Base-by-base conservation (phyloP, 2,113 vertebrate species). In the Cebidichthys violaceus region DNA sequence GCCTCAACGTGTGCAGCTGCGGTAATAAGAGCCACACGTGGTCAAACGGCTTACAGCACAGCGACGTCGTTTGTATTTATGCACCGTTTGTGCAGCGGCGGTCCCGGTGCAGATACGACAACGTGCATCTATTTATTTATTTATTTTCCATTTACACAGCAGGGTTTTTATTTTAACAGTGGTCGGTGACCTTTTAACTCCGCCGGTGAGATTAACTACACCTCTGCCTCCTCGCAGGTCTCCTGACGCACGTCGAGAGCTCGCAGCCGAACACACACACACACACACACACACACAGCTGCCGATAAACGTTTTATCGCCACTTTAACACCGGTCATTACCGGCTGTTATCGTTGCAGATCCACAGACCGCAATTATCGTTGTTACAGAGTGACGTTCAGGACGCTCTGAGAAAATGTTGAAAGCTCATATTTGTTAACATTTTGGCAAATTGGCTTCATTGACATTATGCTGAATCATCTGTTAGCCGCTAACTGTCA, bases 131-230 rank as follows among this genome's bases (percentile, higher is more conserved):
- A 7, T 39, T n/a, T 54, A 1, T 41, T 31, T 1, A 14, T 45
- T 45, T 15, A n/a, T 13, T 11, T 1, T 61, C 29, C 18, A 1
- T 31, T 18, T 0, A 31, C 17, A 17, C 55, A 15, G 37, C 39
- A 43, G 37, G 54, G 22, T 27, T 43, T 13, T 3, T 9, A 39
- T 22, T 35, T 31, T 0, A 24, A 29, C n/a, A 13, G 37, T 18
- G 22, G 70, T n/a, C 55, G 17, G 71, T 22, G 71, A 43, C 57
- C 29, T 73, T 73, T 75, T 64, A 24, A 35, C 59, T 37, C 59
- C 60, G 33, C 39, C 37, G 3, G 20, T 0, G 54, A 60, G 70
- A 59, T 29, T 8, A 43, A 60, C 24, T 24, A 0, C 70, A 27
- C 37, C n/a, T 57, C 33, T 29, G 50, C 8, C 50, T 55, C 8